Percentiles rank a stretch among this genome's conserved stretches.
These are phyloP conservation scores for Coreoperca whiteheadi DNA, from an alignment of 2,113 vertebrate genomes.

Conservation along the genomic window DNA sequence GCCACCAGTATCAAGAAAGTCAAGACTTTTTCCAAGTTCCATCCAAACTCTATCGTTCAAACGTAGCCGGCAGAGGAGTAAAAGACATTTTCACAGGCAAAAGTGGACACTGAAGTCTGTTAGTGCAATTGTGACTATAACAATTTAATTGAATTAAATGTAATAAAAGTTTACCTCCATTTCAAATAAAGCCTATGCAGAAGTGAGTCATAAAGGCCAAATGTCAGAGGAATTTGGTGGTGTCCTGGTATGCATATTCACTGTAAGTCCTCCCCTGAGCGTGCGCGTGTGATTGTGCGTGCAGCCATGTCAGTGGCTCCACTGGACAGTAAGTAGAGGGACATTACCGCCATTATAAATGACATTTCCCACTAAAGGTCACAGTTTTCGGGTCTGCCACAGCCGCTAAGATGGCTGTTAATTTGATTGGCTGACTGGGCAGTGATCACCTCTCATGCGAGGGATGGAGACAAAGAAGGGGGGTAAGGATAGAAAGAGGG, in stretches of 20 bases:
- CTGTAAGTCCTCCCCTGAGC: conserved; percentile 13
- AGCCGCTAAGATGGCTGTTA: conserved; percentile 64
- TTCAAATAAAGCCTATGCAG: conserved; percentile 49
- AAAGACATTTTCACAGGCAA: conserved; percentile 43
- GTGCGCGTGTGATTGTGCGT: conserved; percentile 5
- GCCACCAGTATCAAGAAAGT: conserved; percentile 12
- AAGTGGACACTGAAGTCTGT: conserved; percentile 52
- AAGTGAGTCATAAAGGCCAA: conserved; percentile 64
- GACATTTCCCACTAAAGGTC: conserved; percentile 81
- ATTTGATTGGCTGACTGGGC: conserved; percentile 80
- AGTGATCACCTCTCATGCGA: conserved; percentile 66
- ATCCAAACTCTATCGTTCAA: conserved; percentile 33
- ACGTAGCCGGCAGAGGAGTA: conserved; percentile 25
- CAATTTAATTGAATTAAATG: conserved; percentile 48
- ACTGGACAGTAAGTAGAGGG: conserved; percentile 65
- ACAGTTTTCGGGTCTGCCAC: conserved; percentile 63
- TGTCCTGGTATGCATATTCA: conserved; percentile 44
- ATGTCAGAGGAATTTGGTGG: conserved; percentile 53
- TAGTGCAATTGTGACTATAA: conserved; percentile 37
- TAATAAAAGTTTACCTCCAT: conserved; percentile 50
- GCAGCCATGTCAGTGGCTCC: conserved; percentile 46
- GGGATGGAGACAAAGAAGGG: conserved; percentile 42
- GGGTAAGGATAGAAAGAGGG: not conserved
- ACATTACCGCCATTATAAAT: conserved; percentile 77
- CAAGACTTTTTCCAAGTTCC: conserved; percentile 11